Conservation (phyloP, 2,797 vertebrate genomes). For the Geotria australis region DNA sequence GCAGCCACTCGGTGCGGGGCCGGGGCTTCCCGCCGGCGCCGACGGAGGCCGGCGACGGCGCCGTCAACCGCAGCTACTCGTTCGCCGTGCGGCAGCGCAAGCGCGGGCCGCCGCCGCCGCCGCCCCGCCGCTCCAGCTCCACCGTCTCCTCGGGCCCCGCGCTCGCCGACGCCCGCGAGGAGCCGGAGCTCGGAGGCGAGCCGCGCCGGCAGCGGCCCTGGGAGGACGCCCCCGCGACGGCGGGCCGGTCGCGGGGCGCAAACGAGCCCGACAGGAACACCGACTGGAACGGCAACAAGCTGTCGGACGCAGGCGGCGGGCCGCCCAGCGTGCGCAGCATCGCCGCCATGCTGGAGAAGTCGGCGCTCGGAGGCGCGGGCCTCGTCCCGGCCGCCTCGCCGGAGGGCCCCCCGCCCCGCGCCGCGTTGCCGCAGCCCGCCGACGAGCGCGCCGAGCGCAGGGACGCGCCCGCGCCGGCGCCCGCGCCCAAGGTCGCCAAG, state of each 20-base stretch:
- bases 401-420: slow-evolving; percentile 2
- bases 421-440: background rate
- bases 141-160: slow-evolving; percentile 4
- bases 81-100: slow-evolving; percentile 46
- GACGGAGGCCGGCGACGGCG: slow-evolving; percentile 8
- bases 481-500: background rate
- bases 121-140: slow-evolving; percentile 66
- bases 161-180: background rate
- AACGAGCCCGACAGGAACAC: background rate
- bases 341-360: slow-evolving; percentile 13
- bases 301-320: slow-evolving; percentile 7
- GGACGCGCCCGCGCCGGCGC: too few relatives aligned
- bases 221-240: background rate
- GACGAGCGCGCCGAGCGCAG: too few relatives aligned
- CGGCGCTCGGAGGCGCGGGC: slow-evolving; percentile 4
- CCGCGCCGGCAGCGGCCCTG: too few relatives aligned
- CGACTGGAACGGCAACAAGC: background rate
- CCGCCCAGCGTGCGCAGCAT: slow-evolving; percentile 12
- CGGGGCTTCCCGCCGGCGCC: slow-evolving; percentile 1
- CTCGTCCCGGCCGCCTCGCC: slow-evolving; percentile 6
- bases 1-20: slow-evolving; percentile 13
- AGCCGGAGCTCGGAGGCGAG: background rate
- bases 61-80: slow-evolving; percentile 52
- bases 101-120: slow-evolving; percentile 49
- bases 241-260: background rate